Evolutionary conservation across 2,113 vertebrate species (phyloP).

Genomic region (Chinchilla lanigera): DNA sequence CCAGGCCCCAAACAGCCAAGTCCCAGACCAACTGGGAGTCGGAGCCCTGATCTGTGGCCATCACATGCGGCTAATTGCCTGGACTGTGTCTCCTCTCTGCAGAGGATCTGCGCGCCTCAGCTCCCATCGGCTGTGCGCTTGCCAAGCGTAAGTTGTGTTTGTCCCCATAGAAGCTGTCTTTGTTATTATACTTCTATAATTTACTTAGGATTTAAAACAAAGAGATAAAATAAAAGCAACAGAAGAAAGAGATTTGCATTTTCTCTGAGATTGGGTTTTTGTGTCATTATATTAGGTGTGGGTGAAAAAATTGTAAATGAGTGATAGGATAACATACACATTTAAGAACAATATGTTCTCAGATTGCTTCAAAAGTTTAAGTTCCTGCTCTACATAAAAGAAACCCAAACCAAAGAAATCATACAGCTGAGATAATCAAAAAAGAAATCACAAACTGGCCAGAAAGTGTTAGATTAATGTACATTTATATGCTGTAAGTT

Average conservation of each 20-base stretch:
- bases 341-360: neutral
- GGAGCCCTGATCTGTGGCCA: neutral
- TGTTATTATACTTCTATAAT: neutral
- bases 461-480: neutral
- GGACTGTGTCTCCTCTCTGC: neutral
- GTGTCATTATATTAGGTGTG: neutral
- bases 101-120: neutral
- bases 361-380: neutral
- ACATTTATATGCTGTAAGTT: neutral
- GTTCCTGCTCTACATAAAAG: neutral
- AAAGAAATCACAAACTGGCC: neutral
- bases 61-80: neutral
- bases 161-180: neutral
- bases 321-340: neutral
- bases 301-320: neutral
- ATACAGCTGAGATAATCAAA: neutral
- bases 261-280: neutral
- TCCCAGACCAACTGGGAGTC: neutral
- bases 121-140: no score
- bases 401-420: neutral
- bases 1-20: neutral
- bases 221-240: neutral
- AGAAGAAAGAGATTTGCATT: constrained; percentile 34
- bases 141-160: neutral
- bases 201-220: constrained; percentile 24